Evolutionary conservation across 2,888 invertebrate species (phyloP).

Genomic region (Epirrita christyi): DNA sequence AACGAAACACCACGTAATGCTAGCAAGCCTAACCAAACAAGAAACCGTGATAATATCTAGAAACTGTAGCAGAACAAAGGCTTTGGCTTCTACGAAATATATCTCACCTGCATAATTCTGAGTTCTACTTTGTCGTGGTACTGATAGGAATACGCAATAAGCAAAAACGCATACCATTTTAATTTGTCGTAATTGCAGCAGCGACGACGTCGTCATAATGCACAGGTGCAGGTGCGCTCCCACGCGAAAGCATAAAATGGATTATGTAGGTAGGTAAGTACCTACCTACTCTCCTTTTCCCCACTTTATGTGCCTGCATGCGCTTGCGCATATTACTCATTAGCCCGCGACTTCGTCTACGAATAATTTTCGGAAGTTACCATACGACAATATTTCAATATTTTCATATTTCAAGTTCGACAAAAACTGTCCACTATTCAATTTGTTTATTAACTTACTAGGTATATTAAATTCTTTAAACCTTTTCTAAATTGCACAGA

Average conservation of each 20-base stretch:
- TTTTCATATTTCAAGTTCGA: background rate
- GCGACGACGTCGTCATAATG: constrained; percentile 45
- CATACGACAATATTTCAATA: too few relatives aligned
- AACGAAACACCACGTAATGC: background rate
- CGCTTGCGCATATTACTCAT: too few relatives aligned
- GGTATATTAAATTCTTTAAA: too few relatives aligned
- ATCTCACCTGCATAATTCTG: constrained; percentile 40
- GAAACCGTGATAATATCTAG: constrained; percentile 30
- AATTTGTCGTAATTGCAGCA: constrained; percentile 57
- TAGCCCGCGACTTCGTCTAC: too few relatives aligned
- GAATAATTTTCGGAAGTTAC: too few relatives aligned
- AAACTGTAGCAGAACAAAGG: constrained; percentile 32
- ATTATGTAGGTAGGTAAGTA: background rate
- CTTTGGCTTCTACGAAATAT: constrained; percentile 35
- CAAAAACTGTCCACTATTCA: too few relatives aligned
- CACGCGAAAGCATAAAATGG: constrained; percentile 52
- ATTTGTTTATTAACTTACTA: too few relatives aligned
- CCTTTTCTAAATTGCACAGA: too few relatives aligned
- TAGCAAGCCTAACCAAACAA: constrained; percentile 16
- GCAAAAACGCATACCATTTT: constrained; percentile 54
- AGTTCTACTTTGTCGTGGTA: constrained; percentile 17
- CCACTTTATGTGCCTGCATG: background rate
- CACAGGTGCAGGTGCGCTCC: constrained; percentile 54
- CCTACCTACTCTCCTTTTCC: background rate
- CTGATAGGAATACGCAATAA: constrained; percentile 49